Conservation (phyloP, 2,113 vertebrate species). For the Campylomormyrus numenius region DNA sequence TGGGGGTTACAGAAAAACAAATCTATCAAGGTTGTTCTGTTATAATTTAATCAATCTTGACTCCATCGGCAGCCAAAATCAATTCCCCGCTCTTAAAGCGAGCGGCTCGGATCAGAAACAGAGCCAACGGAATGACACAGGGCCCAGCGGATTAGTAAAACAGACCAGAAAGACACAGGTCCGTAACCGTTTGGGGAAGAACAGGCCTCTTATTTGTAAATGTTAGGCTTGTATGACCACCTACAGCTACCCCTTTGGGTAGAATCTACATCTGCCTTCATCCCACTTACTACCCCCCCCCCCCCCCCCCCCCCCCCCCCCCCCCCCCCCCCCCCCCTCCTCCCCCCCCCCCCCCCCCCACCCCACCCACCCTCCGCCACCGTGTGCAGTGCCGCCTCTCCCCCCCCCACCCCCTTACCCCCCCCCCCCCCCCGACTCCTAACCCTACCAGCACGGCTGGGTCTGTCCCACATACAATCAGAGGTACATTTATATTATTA, state of each 20-base stretch:
- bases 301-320: too few species aligned
- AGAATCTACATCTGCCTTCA: neutral
- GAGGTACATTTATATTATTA: neutral
- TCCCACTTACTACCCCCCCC: neutral
- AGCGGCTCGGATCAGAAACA: neutral
- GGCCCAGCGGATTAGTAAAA: neutral
- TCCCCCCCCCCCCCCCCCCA: too few species aligned
- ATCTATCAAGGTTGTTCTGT: constrained; percentile 71
- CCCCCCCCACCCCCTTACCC: too few species aligned
- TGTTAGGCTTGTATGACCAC: neutral
- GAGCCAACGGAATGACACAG: neutral
- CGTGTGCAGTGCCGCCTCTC: too few species aligned
- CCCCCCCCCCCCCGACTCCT: too few species aligned
- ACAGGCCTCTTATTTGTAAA: neutral
- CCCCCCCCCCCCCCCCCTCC: too few species aligned
- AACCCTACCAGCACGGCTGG: neutral
- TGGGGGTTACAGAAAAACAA: constrained; percentile 35
- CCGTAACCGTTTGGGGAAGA: neutral
- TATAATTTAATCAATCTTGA: constrained; percentile 76
- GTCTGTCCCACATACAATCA: neutral
- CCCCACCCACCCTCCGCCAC: too few species aligned
- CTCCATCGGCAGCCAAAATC: constrained; percentile 63
- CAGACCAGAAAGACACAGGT: neutral
- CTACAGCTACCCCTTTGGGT: neutral
- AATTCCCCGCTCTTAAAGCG: constrained; percentile 42